phyloP scores from a whole-genome alignment of 2,888 invertebrate genomes.

The Mesorhabditis sp. region DNA sequence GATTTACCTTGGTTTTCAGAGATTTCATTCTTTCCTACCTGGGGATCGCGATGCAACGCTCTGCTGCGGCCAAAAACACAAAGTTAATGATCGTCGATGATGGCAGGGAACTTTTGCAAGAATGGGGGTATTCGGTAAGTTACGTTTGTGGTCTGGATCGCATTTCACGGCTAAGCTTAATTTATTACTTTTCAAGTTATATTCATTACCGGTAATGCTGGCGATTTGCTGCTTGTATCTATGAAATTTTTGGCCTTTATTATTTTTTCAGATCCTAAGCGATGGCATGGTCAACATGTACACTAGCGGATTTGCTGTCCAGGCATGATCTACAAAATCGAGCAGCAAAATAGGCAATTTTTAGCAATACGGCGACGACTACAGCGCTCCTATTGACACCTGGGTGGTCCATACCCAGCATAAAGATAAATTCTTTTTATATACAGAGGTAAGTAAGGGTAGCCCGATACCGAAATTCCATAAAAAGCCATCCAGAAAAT shows the following conservation, averaged over 20 bases:
- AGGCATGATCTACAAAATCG: background rate
- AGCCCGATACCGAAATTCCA: background rate
- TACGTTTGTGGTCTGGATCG: background rate
- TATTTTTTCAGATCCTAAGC: background rate
- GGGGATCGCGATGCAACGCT: background rate
- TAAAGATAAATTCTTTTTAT: background rate
- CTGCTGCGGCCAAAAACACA: background rate
- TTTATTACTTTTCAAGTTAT: background rate
- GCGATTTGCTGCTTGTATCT: too few relatives aligned
- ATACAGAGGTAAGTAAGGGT: background rate
- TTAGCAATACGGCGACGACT: background rate
- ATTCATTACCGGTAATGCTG: background rate
- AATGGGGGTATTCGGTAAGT: background rate
- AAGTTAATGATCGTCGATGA: slow-evolving; percentile 1
- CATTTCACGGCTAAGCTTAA: background rate
- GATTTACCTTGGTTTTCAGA: background rate
- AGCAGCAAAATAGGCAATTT: background rate
- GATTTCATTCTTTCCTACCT: background rate
- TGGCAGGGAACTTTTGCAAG: background rate
- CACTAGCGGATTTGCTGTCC: slow-evolving; percentile 1
- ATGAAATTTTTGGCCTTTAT: background rate
- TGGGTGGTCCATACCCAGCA: background rate
- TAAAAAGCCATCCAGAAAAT: background rate
- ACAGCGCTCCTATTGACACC: background rate
- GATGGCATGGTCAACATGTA: background rate